Base-by-base conservation (phyloP, 2,113 vertebrate species). In the Brevimyrus niger region DNA sequence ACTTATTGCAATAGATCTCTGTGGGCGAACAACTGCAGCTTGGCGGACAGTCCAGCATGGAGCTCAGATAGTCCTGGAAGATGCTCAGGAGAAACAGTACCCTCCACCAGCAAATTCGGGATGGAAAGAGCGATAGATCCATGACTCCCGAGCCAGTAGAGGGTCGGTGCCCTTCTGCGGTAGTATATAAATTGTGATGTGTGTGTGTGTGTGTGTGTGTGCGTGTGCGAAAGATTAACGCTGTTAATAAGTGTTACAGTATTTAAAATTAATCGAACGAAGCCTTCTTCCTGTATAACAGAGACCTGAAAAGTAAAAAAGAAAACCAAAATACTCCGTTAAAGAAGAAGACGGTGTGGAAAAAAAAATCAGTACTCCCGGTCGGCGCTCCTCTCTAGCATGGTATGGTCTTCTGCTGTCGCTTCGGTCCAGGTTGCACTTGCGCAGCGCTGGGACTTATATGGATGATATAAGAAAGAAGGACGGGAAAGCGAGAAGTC, bases 1-100 rank as follows among this genome's bases (percentile, higher is more conserved):
- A 96, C 91, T 97, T 96, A 93, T 96, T 96, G 95, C 97, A 97
- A 92, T 94, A 94, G 94, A 97, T 97, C 93, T 97, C 97, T 89
- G 95, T 97, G 93, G 95, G 96, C 93, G 95, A 97, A 94, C 97
- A 97, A 94, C 95, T 96, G 94, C 97, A 97, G 95, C 97, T 97
- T 89, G 96, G 97, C 89, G 97, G 97, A 94, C 97, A 97, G 94
- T 96, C 96, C 95, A 96, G 94, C 93, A 95, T 96, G 61, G 97
- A 97, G 91, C 96, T 95, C 94, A 96, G 93, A 94, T 96, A 96
- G 96, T 96, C 96, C 92, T 96, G 96, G 94, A 96, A 96, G 93
- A 97, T 92, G 96, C 96, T 96, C 91, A 91, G 90, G 48, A 97
- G 95, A 94, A 97, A 96, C 93, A 97, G 94, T 93, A 97, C 94